phyloP scores from a whole-genome alignment of 2,888 invertebrate genomes.

The Lucinisca nassula region DNA sequence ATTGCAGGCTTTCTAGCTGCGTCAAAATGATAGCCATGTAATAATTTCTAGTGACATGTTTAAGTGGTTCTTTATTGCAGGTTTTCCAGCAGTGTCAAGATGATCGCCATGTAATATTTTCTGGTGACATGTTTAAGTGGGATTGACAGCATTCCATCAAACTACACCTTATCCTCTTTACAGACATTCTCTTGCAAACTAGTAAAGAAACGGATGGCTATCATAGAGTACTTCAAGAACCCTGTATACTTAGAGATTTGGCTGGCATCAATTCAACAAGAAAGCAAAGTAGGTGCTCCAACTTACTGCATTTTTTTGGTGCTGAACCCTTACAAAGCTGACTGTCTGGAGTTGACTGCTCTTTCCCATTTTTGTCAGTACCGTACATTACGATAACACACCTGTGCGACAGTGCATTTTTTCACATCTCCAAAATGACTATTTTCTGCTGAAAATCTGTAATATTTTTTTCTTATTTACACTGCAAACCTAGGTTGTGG shows the following conservation, averaged over 20 bases:
- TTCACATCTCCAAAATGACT: no score
- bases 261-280: constrained; percentile 78
- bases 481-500: no score
- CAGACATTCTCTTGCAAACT: constrained; percentile 83
- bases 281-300: constrained; percentile 76
- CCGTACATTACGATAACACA: no score
- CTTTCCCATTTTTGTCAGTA: no score
- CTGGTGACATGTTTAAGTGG: constrained; percentile 82
- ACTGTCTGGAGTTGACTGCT: no score
- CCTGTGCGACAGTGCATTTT: no score
- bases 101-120: constrained; percentile 85
- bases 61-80: constrained; percentile 81
- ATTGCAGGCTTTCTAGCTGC: constrained; percentile 83
- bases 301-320: no score
- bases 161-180: constrained; percentile 82
- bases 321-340: no score
- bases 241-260: constrained; percentile 79
- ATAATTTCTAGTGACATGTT: constrained; percentile 85
- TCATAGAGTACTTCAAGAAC: constrained; percentile 80
- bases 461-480: no score
- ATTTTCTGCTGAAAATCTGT: no score
- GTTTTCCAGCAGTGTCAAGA: constrained; percentile 83
- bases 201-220: constrained; percentile 75
- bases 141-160: constrained; percentile 80
- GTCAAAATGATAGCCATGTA: constrained; percentile 83